These are phyloP conservation scores for Agraylea sexmaculata DNA, from an alignment of 1,140 invertebrate species.

Conservation along the genomic window DNA sequence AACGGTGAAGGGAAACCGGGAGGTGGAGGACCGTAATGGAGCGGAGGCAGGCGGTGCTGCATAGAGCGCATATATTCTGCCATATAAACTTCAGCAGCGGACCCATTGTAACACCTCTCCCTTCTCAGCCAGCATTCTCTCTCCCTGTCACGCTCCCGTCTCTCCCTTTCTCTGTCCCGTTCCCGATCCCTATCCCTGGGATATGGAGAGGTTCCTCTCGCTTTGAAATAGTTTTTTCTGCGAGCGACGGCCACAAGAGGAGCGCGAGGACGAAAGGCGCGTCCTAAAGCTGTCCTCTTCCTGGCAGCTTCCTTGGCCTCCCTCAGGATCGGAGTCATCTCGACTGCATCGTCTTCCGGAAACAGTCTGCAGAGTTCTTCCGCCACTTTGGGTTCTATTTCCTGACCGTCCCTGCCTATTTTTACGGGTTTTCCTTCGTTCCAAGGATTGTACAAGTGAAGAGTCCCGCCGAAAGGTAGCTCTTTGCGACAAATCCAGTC, in stretches of 20 bases:
- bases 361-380: conserved; percentile 91
- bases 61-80: conserved; percentile 71
- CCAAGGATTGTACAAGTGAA: conserved; percentile 94
- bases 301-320: conserved; percentile 79
- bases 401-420: conserved; percentile 96
- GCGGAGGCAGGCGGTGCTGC: conserved; percentile 63
- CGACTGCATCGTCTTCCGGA: conserved; percentile 84
- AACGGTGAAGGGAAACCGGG: conserved; percentile 45
- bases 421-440: conserved; percentile 98
- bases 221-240: conserved; percentile 44
- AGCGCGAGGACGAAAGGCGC: conserved; percentile 33
- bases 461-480: conserved; percentile 81
- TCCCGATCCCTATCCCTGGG: conserved; percentile 27
- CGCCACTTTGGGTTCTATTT: conserved; percentile 90
- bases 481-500: conserved; percentile 96
- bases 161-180: no score
- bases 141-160: conserved; percentile 29
- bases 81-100: conserved; percentile 60
- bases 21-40: conserved; percentile 57
- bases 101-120: conserved; percentile 34
- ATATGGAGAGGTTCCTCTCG: conserved; percentile 44
- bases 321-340: conserved; percentile 78
- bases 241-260: conserved; percentile 33
- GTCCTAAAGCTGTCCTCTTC: conserved; percentile 44
- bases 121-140: conserved; percentile 39